Evolutionary conservation across 2,797 vertebrate genomes (phyloP), one percentile per base, ranked within the genome.

Genomic region (Mormyrus proboscirostris): DNA sequence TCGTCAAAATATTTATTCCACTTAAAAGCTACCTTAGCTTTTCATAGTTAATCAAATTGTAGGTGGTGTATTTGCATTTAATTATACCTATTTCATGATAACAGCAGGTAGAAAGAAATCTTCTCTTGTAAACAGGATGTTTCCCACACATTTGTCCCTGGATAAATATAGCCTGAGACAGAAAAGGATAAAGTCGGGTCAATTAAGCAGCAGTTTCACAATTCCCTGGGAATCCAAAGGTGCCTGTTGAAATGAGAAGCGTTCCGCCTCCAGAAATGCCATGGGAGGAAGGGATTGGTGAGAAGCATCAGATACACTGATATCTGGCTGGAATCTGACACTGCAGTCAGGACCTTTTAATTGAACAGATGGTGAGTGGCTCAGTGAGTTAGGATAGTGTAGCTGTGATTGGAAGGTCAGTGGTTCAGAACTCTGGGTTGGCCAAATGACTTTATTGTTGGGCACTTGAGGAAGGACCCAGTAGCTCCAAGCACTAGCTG

Each of bases 281-380:
- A 47, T 25, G 41, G 41, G 41, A 89, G 79, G 76, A 89, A 44
- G 41, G 44, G 50, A 62, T 47, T 83, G 38, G 51, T 29, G 79
- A 29, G 41, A 85, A 85, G 88, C 53, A n/a, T 85, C 53, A 50
- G 33, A 89, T 83, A 65, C 55, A 3, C 3, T 65, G 22, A 25
- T 65, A 5, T 59, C 41, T 16, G n/a, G 9, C 38, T 62, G 22
- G 19, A 47, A 59, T 44, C 33, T 83, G 88, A 84, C 44, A 65
- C 55, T n/a, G 79, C 53, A 65, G 38, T 47, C 25, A 51, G 85
- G 51, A 29, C 49, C 16, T 59, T 88, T 88, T 79, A 88, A 88
- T 55, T 44, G 76, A 69, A 69, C 25, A 25, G 25, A 69, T 69
- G 62, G 25, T 69, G 62, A 29, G 25, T 69, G 25, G 29, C 65